Conservation (phyloP, 1,140 invertebrate species). For the Nasonia vitripennis region DNA sequence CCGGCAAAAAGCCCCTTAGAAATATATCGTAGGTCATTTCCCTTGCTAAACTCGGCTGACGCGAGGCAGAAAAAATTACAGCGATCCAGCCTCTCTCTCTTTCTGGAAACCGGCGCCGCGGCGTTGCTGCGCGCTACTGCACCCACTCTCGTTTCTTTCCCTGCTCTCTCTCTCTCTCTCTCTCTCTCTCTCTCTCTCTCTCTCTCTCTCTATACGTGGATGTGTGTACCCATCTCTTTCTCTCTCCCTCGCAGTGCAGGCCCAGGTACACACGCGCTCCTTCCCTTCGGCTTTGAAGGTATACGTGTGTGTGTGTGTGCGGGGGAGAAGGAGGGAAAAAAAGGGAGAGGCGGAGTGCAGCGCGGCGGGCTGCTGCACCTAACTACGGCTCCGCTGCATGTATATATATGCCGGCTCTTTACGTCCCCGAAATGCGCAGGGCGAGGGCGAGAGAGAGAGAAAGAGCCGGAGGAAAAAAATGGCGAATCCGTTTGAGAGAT, state of each 20-base stretch:
- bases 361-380: neutral
- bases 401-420: neutral
- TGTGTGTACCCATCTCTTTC: no score
- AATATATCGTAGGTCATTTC: constrained; percentile 73
- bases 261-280: neutral
- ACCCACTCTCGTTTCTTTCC: constrained; percentile 38
- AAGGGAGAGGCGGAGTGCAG: constrained; percentile 1
- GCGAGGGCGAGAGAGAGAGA: neutral
- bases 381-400: neutral
- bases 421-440: constrained; percentile 19
- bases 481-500: constrained; percentile 58
- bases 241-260: no score
- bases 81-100: constrained; percentile 45
- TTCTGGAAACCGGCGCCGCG: neutral
- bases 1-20: constrained; percentile 69
- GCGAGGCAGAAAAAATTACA: constrained; percentile 63
- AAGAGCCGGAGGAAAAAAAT: constrained; percentile 19
- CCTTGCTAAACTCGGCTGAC: constrained; percentile 68
- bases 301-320: neutral
- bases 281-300: constrained; percentile 55
- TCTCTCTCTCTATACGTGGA: neutral
- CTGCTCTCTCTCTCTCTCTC: neutral
- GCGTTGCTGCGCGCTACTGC: neutral
- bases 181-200: no score
- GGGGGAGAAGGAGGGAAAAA: neutral